Conservation (phyloP, 2,888 invertebrate species). For the Acrocyrtus sp. region DNA sequence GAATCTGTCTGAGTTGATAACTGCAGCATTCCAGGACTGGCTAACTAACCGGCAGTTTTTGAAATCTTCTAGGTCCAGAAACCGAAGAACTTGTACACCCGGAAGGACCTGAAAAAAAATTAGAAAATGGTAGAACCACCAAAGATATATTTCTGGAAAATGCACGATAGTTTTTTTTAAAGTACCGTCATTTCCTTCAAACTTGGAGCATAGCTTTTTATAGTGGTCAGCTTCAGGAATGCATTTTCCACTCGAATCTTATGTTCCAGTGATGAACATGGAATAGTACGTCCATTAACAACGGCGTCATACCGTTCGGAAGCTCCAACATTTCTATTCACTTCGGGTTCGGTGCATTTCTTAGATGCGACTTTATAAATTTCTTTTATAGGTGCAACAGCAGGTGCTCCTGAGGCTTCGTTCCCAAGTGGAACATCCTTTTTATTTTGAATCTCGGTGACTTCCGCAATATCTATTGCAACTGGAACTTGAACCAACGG, state of each 20-base stretch:
- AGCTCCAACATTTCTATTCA: not conserved
- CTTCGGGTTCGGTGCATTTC: not conserved
- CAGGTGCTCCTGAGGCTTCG: no score
- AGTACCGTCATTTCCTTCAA: not conserved
- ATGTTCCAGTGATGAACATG: not conserved
- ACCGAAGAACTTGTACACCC: not conserved
- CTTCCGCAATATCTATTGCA: no score
- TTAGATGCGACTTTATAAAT: not conserved
- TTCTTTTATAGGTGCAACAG: not conserved
- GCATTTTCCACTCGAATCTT: not conserved
- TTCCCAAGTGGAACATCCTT: no score
- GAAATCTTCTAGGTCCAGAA: not conserved
- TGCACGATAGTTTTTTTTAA: not conserved
- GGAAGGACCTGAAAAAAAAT: not conserved
- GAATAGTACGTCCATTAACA: slow-evolving; percentile 2
- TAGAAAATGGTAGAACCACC: not conserved
- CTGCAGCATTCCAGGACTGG: not conserved
- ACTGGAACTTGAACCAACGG: not conserved
- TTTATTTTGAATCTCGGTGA: no score
- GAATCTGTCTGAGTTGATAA: not conserved
- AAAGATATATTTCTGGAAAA: not conserved
- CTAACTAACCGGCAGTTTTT: slow-evolving; percentile 4
- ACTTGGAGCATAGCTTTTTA: not conserved
- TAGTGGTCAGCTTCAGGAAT: not conserved
- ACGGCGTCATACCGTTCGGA: not conserved